Evolutionary conservation across 2,113 vertebrate genomes (phyloP), one percentile per base, ranked within the genome.

Genomic region (Nerophis lumbriciformis): DNA sequence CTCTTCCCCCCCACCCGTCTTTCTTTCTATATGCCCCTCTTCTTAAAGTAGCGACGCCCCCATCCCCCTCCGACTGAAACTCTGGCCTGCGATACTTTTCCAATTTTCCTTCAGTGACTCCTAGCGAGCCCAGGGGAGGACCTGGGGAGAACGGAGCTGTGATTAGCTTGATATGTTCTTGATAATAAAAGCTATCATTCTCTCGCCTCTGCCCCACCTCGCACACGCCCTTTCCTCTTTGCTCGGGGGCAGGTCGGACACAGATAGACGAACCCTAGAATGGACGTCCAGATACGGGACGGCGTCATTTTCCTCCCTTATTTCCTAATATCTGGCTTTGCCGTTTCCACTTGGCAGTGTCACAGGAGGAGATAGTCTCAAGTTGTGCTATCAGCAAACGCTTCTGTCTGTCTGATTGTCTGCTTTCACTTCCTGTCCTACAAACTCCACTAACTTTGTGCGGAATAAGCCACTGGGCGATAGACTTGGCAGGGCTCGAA

Each of bases 91-190:
- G 73, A 80, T 86, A 87, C 82, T 82, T 86, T 82, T 84, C 87
- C 87, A 89, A 88, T 88, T 87, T 90, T 80, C 75, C 78, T 69
- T 83, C 79, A 77, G 77, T 82, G 80, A 79, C 72, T 84, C 76
- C 78, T 74, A 64, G 65, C 53, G 78, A 81, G 84, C 86, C 77
- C 80, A 81, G 70, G 80, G 83, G 88, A 86, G 78, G 75, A 84
- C 69, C 61, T 73, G 61, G 66, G 75, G 63, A 76, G 85, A 84
- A 82, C 76, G 73, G 69, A 89, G 83, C 80, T 84, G 84, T 89
- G 88, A 89, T 90, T 85, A 85, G 83, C 69, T 86, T 89, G 87
- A 90, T 89, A 87, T 81, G 86, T 86, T 85, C 71, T 51, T 84
- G 83, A 88, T 90, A 88, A 88, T 88, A 90, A 88, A 79, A 80